These are phyloP conservation scores for Corythoichthys intestinalis DNA, from an alignment of 2,113 vertebrate genomes.

Conservation along the genomic window DNA sequence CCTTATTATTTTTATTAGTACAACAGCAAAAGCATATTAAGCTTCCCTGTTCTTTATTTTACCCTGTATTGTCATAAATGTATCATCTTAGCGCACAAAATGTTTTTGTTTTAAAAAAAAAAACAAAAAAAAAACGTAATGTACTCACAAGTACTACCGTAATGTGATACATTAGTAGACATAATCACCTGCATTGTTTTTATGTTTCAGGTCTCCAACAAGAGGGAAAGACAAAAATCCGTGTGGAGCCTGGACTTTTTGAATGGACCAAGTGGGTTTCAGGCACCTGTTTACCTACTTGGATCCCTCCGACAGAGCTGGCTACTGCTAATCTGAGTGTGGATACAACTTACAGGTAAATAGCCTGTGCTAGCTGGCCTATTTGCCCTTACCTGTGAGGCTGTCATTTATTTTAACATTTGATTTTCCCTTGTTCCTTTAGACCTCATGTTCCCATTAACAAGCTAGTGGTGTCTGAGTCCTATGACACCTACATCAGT, in stretches of 20 bases:
- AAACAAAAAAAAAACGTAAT: too few relatives aligned
- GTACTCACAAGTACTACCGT: too few relatives aligned
- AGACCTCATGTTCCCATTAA: conserved; percentile 95
- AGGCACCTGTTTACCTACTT: conserved; percentile 83
- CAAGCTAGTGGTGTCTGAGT: conserved; percentile 87
- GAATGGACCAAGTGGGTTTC: conserved; percentile 99
- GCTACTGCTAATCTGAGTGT: conserved; percentile 86
- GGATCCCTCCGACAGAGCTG: conserved; percentile 86
- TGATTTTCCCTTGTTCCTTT: not conserved
- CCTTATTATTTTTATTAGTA: conserved; percentile 4
- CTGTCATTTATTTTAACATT: not conserved
- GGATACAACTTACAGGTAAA: conserved; percentile 95
- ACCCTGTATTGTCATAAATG: not conserved
- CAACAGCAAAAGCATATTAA: not conserved
- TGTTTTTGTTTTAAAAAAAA: not conserved
- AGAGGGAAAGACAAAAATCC: conserved; percentile 87
- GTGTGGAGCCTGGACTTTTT: conserved; percentile 91
- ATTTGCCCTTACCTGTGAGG: not conserved
- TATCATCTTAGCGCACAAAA: not conserved
- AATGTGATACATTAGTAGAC: too few relatives aligned
- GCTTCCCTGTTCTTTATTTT: not conserved
- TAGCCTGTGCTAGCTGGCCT: not conserved
- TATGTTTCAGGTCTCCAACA: conserved; percentile 84
- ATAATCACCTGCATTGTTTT: not conserved
- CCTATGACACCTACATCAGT: conserved; percentile 93